phyloP scores from a whole-genome alignment of 2,113 vertebrate genomes.

The Myrmecophaga tridactyla region DNA sequence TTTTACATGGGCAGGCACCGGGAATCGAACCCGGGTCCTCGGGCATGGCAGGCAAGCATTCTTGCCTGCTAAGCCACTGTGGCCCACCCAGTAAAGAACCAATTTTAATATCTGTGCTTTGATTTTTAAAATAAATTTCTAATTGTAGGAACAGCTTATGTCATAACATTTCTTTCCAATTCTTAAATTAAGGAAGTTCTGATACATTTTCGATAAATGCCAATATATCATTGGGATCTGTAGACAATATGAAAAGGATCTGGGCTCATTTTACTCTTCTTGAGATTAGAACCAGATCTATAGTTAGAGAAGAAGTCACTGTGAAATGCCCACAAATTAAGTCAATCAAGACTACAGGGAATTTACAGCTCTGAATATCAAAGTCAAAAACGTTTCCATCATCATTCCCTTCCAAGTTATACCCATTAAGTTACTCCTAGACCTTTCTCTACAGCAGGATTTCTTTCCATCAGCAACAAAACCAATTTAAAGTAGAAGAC shows the following conservation, averaged over 20 bases:
- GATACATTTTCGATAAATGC: conserved; percentile 28
- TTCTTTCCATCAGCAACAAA: not conserved
- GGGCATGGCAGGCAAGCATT: too few species aligned
- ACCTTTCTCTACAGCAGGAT: not conserved
- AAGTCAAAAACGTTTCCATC: conserved; percentile 1
- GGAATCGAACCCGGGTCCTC: too few species aligned
- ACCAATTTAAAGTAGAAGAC: not conserved
- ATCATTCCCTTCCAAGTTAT: not conserved
- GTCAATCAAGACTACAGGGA: not conserved
- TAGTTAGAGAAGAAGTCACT: not conserved
- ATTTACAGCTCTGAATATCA: not conserved
- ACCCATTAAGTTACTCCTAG: not conserved
- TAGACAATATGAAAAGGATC: conserved; percentile 65
- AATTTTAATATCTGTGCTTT: conserved; percentile 8
- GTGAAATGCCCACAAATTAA: conserved; percentile 12
- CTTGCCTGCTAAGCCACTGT: too few species aligned
- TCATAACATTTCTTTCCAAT: conserved; percentile 9
- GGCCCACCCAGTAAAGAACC: not conserved
- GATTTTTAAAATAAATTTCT: conserved; percentile 45
- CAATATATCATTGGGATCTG: conserved; percentile 49
- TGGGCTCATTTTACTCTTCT: not conserved
- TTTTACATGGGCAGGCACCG: too few species aligned
- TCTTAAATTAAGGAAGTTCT: conserved; percentile 30
- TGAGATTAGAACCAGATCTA: conserved; percentile 29
- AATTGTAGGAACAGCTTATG: not conserved